Percentiles rank a stretch among this genome's conserved stretches.
Evolutionary conservation across 2,113 vertebrate species (phyloP).

Genomic region (Seriola aureovittata): DNA sequence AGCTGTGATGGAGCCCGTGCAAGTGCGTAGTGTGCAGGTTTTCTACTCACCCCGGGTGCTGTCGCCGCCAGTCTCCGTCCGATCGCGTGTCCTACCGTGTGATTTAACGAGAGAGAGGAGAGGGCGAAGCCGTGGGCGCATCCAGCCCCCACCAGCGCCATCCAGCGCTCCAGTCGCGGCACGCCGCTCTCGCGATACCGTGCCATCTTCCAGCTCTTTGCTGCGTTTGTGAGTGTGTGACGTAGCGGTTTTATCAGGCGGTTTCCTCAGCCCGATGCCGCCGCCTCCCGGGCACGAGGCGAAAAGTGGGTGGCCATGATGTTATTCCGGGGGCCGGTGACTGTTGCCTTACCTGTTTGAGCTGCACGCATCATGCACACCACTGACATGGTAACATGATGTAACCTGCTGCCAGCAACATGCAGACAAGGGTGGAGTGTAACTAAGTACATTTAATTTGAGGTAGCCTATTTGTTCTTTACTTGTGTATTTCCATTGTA

Average conservation of each 20-base stretch:
- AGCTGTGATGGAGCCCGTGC: constrained; percentile 25
- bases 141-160: constrained; percentile 73
- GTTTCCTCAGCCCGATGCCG: constrained; percentile 51
- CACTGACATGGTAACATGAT: not conserved
- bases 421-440: not conserved
- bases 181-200: constrained; percentile 81
- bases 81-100: constrained; percentile 72
- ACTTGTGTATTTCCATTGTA: no score
- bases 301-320: constrained; percentile 41
- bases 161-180: constrained; percentile 76
- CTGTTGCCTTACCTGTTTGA: constrained; percentile 33
- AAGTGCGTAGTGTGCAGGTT: not conserved
- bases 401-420: constrained; percentile 31
- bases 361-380: not conserved
- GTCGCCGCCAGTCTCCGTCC: constrained; percentile 68
- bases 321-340: constrained; percentile 52
- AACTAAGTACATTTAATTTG: no score
- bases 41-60: constrained; percentile 66
- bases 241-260: constrained; percentile 47
- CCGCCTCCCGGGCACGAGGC: constrained; percentile 65
- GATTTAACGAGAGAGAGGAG: constrained; percentile 57
- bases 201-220: constrained; percentile 33
- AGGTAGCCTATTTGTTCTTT: no score
- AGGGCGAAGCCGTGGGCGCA: constrained; percentile 71
- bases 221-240: constrained; percentile 48